A percentile compares a stretch with the other conserved stretches of the same genome.
Conservation (phyloP, 1,140 invertebrate species). For the Cardiocondyla obscurior region DNA sequence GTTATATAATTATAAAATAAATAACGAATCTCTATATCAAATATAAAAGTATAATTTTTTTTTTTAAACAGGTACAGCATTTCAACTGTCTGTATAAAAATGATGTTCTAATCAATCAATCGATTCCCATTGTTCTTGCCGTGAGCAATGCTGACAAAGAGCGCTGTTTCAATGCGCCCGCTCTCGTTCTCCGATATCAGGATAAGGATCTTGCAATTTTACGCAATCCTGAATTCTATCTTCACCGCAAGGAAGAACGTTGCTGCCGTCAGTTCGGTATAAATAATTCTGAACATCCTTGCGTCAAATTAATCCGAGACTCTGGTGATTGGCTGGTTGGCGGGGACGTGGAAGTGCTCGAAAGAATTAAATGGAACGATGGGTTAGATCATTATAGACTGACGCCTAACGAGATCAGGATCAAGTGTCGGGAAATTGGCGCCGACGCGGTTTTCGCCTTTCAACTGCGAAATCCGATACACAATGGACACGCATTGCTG, state of each 20-base stretch:
- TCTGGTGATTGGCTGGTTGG: conserved; percentile 98
- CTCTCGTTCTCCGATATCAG: conserved; percentile 88
- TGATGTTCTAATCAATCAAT: conserved; percentile 91
- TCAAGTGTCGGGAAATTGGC: conserved; percentile 90
- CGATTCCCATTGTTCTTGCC: conserved; percentile 96
- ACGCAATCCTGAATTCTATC: conserved; percentile 95
- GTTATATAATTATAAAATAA: neutral
- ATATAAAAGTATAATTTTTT: neutral
- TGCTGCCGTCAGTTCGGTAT: conserved; percentile 96
- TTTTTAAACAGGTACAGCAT: conserved; percentile 87
- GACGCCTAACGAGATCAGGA: conserved; percentile 95
- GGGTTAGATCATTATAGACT: conserved; percentile 96
- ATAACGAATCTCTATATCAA: neutral
- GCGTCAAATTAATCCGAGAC: conserved; percentile 96
- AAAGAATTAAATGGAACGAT: conserved; percentile 96
- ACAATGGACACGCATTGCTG: conserved; percentile 98
- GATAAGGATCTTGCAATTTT: conserved; percentile 92
- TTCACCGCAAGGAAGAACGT: conserved; percentile 97
- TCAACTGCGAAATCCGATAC: conserved; percentile 98
- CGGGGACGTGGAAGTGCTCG: conserved; percentile 95
- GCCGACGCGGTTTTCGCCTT: conserved; percentile 99
- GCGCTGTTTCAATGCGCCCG: conserved; percentile 86
- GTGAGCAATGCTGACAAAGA: conserved; percentile 90
- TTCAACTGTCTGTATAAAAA: conserved; percentile 92
- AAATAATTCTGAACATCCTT: conserved; percentile 92